Conservation (phyloP, 1,140 invertebrate species). For the Amphibalanus amphitrite region DNA sequence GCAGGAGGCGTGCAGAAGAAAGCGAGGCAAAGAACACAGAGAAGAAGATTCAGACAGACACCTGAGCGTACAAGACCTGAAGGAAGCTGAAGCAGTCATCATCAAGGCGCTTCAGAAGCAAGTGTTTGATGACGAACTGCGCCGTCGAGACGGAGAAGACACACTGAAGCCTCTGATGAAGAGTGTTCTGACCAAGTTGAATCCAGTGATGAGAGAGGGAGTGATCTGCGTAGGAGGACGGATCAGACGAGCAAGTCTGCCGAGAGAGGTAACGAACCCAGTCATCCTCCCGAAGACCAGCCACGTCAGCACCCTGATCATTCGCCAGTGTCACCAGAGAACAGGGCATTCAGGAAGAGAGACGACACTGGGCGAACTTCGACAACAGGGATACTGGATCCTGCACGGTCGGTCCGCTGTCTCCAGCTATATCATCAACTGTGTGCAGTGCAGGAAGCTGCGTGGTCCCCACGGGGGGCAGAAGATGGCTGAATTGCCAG, state of each 20-base stretch:
- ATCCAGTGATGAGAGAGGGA: background rate
- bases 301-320: background rate
- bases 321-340: background rate
- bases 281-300: background rate
- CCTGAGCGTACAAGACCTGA: background rate
- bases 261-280: background rate
- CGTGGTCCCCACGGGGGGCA: background rate
- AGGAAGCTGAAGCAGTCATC: background rate
- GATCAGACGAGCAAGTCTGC: background rate
- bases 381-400: slow-evolving; percentile 4
- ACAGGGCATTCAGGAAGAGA: background rate
- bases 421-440: background rate
- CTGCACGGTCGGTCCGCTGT: background rate
- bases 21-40: background rate
- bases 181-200: background rate
- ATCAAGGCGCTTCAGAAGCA: background rate
- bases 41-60: background rate
- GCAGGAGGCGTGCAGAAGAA: background rate
- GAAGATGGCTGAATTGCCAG: slow-evolving; percentile 3
- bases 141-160: background rate
- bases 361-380: background rate
- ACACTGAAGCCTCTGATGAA: background rate
- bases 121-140: background rate
- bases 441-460: background rate
- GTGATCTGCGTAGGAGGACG: background rate